Base-by-base conservation (phyloP, 2,888 invertebrate species). In the Fragum sueziense region DNA sequence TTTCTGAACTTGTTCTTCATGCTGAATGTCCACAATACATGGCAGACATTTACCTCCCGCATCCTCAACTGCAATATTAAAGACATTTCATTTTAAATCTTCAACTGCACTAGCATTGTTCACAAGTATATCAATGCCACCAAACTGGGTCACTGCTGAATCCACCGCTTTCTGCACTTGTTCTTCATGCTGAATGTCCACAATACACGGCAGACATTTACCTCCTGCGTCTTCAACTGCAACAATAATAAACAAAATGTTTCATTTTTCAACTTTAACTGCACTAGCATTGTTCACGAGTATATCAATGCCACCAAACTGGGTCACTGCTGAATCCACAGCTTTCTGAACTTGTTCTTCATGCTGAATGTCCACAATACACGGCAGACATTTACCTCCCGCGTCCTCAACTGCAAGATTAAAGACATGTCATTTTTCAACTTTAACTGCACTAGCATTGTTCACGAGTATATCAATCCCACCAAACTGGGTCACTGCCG, bases 91-190 rank as follows among this genome's bases (percentile, higher is more conserved):
- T n/a, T n/a, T n/a, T n/a, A n/a, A n/a, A n/a, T n/a, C n/a, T n/a
- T n/a, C n/a, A n/a, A n/a, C n/a, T n/a, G 99, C 99, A 82, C 98
- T 98, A 0, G 99, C 99, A 94, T 99, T 99, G 94, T 99, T 99
- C 25, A 99, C 94, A 11, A 94, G 93, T 86, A 99, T 96, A 92
- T 99, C 99, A 88, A 99, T 98, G 20, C 98, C 98, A 47, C 98
- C 98, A 94, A 99, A 99, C 94, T 96, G 96, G 77, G 95, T 94
- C 0, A 97, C 95, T 31, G 97, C 96, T 86, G 89, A 87, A 52
- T 93, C 91, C 1, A 94, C 93, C 9, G 93, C 93, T 9, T 89
- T 79, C 70, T 91, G 81, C 1, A 94, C 93, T 93, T 97, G 96
- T 37, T 94, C 94, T 93, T 98, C 98, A 91, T 96, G 96, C 82